Percentiles rank a stretch among this genome's conserved stretches.
Conservation (phyloP, 2,888 invertebrate species). For the Drosophila anomalata region DNA sequence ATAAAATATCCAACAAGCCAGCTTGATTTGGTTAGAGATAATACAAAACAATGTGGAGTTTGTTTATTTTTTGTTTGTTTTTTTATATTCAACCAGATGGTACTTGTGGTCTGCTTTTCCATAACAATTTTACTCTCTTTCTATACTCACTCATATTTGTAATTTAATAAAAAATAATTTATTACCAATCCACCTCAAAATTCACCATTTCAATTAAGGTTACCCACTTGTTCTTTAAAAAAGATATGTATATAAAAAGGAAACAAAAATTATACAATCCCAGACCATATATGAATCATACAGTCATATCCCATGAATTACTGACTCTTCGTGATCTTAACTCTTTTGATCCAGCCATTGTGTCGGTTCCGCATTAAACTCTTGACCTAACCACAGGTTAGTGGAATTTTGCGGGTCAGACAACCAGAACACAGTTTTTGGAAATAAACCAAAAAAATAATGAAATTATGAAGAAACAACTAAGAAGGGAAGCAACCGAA, state of each 20-base stretch:
- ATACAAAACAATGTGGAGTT: background rate
- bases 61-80: background rate
- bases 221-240: conserved; percentile 11
- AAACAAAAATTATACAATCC: conserved; percentile 11
- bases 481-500: background rate
- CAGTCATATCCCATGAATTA: conserved; percentile 27
- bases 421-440: conserved; percentile 43
- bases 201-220: conserved; percentile 12
- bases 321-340: conserved; percentile 26
- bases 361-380: conserved; percentile 44
- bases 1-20: conserved; percentile 21
- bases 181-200: background rate
- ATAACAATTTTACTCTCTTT: too few relatives aligned
- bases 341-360: conserved; percentile 24
- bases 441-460: conserved; percentile 33
- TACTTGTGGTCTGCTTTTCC: too few relatives aligned
- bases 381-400: conserved; percentile 44
- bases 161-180: background rate
- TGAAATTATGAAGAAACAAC: conserved; percentile 7
- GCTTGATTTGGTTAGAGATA: conserved; percentile 7
- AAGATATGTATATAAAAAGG: background rate
- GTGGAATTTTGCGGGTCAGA: conserved; percentile 39
- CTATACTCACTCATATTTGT: background rate
- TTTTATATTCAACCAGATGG: background rate
- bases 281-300: conserved; percentile 17